phyloP scores from a whole-genome alignment of 1,140 invertebrate genomes.

The Aporrectodea caliginosa region DNA sequence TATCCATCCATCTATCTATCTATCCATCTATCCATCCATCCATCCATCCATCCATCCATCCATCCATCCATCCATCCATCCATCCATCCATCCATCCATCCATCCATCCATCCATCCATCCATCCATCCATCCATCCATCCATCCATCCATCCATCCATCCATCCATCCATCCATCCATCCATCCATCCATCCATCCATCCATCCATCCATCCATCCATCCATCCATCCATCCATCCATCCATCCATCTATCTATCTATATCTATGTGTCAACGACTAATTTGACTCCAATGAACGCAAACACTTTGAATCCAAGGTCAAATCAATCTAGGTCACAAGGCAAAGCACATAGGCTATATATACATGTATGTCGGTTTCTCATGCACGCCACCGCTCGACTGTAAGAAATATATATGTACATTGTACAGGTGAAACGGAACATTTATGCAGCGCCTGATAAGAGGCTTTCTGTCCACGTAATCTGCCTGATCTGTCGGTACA shows the following conservation, averaged over 20 bases:
- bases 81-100: background rate
- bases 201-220: background rate
- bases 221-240: background rate
- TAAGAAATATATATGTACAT: background rate
- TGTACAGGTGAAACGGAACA: background rate
- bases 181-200: background rate
- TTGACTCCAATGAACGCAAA: background rate
- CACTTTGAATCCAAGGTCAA: no score
- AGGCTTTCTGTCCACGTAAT: no score
- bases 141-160: background rate
- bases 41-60: background rate
- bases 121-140: background rate
- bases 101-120: background rate
- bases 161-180: background rate
- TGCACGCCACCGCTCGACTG: no score
- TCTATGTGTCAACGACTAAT: background rate
- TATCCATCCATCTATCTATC: background rate
- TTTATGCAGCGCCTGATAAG: no score
- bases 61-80: background rate
- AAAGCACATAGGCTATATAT: no score
- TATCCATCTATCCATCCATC: background rate
- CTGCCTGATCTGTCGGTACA: no score
- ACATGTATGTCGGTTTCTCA: no score
- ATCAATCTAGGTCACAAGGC: no score
- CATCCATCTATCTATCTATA: background rate